Evolutionary conservation across 92 coral and sea anemone genomes (phyloP).

Genomic region (Zoanthus solanderi): DNA sequence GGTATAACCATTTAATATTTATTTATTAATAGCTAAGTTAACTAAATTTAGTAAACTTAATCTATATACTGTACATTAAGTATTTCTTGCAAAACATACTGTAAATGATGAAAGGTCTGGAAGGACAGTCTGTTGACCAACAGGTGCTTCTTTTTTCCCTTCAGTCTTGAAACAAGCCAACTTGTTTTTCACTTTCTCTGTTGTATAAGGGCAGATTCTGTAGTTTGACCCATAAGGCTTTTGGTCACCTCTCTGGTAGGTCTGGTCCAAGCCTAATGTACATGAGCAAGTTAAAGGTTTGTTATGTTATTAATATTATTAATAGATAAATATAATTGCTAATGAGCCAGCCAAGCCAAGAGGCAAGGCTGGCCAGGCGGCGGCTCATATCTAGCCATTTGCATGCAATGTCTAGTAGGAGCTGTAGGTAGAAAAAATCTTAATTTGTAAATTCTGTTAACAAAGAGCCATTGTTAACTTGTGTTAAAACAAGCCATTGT

Average conservation of each 20-base stretch:
- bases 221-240: constrained; percentile 66
- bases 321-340: too few relatives aligned
- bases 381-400: too few relatives aligned
- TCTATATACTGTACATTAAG: not conserved
- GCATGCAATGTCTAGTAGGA: too few relatives aligned
- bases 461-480: too few relatives aligned
- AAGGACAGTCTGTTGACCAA: constrained; percentile 76
- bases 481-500: too few relatives aligned
- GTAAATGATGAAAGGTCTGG: constrained; percentile 77
- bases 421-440: too few relatives aligned
- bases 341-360: too few relatives aligned
- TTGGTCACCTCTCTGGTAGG: constrained; percentile 77
- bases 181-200: constrained; percentile 78
- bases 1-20: not conserved
- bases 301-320: too few relatives aligned
- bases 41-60: too few relatives aligned
- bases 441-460: too few relatives aligned
- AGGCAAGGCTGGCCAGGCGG: too few relatives aligned
- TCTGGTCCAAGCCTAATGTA: constrained; percentile 79
- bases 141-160: constrained; percentile 70
- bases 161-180: constrained; percentile 78
- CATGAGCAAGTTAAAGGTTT: too few relatives aligned
- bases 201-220: constrained; percentile 92
- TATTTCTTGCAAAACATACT: constrained; percentile 40
- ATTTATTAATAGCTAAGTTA: not conserved